Conservation (phyloP, 2,797 vertebrate species). For the Phyllotis vaccarum region DNA sequence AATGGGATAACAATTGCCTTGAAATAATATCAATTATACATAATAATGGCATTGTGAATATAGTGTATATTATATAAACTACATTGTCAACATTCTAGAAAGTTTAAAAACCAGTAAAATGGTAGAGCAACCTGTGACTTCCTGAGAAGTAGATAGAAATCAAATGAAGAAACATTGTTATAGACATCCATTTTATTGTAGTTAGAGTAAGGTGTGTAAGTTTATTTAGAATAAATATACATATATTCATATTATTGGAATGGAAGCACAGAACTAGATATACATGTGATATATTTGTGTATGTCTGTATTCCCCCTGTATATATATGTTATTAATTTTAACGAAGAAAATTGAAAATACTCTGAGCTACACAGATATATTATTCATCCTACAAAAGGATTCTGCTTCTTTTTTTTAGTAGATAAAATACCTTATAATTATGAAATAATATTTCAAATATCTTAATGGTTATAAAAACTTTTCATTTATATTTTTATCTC, state of each 20-base stretch:
- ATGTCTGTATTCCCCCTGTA: background rate
- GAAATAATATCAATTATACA: background rate
- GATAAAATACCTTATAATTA: background rate
- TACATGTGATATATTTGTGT: background rate
- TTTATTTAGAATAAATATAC: background rate
- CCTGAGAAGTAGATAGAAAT: background rate
- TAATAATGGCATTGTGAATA: background rate
- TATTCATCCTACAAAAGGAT: background rate
- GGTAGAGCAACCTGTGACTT: background rate
- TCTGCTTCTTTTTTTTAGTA: background rate
- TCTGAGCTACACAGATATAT: background rate
- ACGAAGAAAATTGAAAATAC: background rate
- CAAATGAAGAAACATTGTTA: accelerated
- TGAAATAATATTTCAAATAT: background rate
- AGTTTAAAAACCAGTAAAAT: background rate
- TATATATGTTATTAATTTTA: background rate
- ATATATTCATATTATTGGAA: background rate
- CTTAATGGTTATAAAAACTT: background rate
- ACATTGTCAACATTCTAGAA: background rate
- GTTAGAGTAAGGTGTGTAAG: background rate
- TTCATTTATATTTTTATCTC: background rate
- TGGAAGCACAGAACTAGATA: background rate
- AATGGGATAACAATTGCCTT: background rate
- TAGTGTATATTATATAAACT: background rate
- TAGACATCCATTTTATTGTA: background rate